Evolutionary conservation across 92 coral and sea anemone species (phyloP), one percentile per base, ranked within the genome.

Genomic region (Pocillopora grandis): DNA sequence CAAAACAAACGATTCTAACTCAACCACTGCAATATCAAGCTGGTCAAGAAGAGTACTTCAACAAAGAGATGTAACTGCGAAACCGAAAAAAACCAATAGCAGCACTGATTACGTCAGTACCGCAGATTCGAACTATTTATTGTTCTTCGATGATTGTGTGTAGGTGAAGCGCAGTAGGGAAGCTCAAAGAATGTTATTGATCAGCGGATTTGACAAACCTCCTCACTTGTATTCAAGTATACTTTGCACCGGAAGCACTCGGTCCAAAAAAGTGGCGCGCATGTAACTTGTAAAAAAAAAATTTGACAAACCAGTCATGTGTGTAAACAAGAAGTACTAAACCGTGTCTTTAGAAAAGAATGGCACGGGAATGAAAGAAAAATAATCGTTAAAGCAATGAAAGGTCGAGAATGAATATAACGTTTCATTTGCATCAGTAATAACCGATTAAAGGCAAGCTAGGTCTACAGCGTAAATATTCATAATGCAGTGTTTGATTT

Each of bases 81-180:
- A 81, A 36, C 59, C 19, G 8, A 60, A 58, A 37, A 58, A 58
- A 58, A 71, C 58, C 72, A 57, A 58, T 20, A 56, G 72, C 37
- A 48, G 55, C 56, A 55, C 15, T 66, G 58, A 19, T 64, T 66
- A 66, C 75, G 75, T 67, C 74, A 80, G 58, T 12, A 36, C 64
- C 12, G 77, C 23, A 27, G 73, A 5, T 35, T 67, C 52, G 13
- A 68, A 5, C 73, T 65, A 3, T 42, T 3, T 42, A 49, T 23
- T 66, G 74, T 61, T 75, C 35, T 71, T 66, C 76, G 21, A 17
- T 80, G 5, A 57, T 80, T 70, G 58, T 80, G 68, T n/a, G 77
- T 33, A 81, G 85, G 77, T n/a, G 70, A 48, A 66, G 83, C 83
- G 10, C 66, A 36, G 63, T n/a, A 23, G 69, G 77, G 70, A 37